A percentile compares a stretch with the other conserved stretches of the same genome.
Conservation (phyloP, 2,888 invertebrate genomes). For the Panzeria rudis region DNA sequence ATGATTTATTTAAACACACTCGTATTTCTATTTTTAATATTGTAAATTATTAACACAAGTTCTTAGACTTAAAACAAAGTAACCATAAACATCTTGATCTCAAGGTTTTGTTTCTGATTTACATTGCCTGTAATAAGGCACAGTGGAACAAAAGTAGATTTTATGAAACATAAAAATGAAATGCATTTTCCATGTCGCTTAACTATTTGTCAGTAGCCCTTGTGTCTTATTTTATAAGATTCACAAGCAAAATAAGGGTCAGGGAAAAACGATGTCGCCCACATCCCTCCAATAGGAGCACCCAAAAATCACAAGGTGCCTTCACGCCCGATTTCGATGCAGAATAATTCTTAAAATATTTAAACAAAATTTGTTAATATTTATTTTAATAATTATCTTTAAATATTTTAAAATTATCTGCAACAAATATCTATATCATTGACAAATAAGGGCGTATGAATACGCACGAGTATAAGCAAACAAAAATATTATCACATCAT, state of each 20-base stretch:
- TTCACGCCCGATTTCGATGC: too few species aligned
- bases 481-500: background rate
- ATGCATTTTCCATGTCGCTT: background rate
- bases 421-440: background rate
- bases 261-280: too few species aligned
- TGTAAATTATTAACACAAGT: background rate
- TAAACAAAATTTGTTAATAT: background rate
- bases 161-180: background rate
- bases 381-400: background rate
- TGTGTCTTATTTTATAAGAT: too few species aligned
- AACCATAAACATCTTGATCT: background rate
- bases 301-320: too few species aligned
- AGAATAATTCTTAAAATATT: too few species aligned
- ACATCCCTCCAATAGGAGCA: too few species aligned
- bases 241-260: too few species aligned
- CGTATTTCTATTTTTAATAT: background rate
- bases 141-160: background rate
- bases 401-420: background rate
- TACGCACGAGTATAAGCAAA: background rate
- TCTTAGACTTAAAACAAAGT: background rate
- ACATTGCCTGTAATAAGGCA: background rate
- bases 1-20: slow-evolving; percentile 32
- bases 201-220: too few species aligned
- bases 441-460: background rate
- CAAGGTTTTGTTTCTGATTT: background rate